Evolutionary conservation across 2,113 vertebrate genomes (phyloP).

Genomic region (Eudyptes chrysolophus): DNA sequence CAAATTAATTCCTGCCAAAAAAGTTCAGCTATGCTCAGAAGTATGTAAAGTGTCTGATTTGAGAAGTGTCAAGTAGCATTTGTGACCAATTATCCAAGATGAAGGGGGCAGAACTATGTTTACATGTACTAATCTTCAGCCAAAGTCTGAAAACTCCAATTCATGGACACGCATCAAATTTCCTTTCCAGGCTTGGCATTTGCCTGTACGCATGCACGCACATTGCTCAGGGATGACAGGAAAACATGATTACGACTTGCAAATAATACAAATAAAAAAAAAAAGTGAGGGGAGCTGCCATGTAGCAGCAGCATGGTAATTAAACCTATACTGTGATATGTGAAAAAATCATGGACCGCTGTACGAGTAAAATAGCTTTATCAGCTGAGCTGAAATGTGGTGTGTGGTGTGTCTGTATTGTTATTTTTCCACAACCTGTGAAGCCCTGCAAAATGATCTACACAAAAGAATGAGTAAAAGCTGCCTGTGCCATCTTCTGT

Average conservation of each 20-base stretch:
- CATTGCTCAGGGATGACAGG: slow-evolving; percentile 43
- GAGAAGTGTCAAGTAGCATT: slow-evolving; percentile 81
- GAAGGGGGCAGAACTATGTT: slow-evolving; percentile 71
- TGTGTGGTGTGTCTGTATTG: background rate
- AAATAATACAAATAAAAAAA: slow-evolving; percentile 29
- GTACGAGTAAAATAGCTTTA: slow-evolving; percentile 8
- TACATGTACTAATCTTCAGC: slow-evolving; percentile 70
- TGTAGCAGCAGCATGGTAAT: background rate
- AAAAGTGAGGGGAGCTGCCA: background rate
- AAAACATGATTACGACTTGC: slow-evolving; percentile 34
- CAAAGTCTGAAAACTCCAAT: slow-evolving; percentile 64
- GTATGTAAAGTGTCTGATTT: slow-evolving; percentile 75
- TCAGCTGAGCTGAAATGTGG: slow-evolving; percentile 4
- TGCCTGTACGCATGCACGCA: slow-evolving; percentile 29
- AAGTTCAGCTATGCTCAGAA: slow-evolving; percentile 77
- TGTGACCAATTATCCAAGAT: slow-evolving; percentile 82
- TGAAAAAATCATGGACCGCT: background rate
- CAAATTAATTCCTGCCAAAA: slow-evolving; percentile 70
- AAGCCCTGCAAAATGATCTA: slow-evolving; percentile 10
- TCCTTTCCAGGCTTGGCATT: slow-evolving; percentile 60
- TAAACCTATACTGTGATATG: background rate
- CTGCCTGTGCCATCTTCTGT: slow-evolving; percentile 15
- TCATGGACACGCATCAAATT: slow-evolving; percentile 54
- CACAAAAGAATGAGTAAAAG: slow-evolving; percentile 17
- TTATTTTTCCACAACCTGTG: background rate